A percentile compares a stretch with the other conserved stretches of the same genome.
Evolutionary conservation across 2,113 vertebrate genomes (phyloP).

Genomic region (Tupaia tana): DNA sequence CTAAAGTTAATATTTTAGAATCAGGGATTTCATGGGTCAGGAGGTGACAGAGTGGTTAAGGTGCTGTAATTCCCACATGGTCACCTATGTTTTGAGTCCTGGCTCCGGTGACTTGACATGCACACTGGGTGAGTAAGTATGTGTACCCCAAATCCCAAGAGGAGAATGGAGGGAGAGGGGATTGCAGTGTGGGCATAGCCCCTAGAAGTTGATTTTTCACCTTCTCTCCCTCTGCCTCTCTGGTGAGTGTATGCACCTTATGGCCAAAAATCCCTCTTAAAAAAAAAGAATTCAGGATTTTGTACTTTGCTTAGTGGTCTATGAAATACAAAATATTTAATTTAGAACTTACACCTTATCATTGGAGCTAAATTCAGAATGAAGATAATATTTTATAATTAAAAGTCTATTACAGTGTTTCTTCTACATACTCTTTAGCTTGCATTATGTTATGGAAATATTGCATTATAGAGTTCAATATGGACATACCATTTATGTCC

Average conservation of each 20-base stretch:
- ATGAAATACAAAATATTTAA: slow-evolving; percentile 61
- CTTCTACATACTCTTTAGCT: background rate
- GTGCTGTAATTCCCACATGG: too few relatives aligned
- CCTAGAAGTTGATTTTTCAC: too few relatives aligned
- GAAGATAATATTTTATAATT: background rate
- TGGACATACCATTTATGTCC: background rate
- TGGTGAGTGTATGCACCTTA: too few relatives aligned
- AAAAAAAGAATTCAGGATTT: background rate
- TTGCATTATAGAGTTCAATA: background rate
- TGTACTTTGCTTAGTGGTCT: slow-evolving; percentile 2
- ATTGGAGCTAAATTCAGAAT: background rate
- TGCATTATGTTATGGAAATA: background rate
- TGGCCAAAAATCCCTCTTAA: too few relatives aligned
- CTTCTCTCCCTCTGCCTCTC: too few relatives aligned
- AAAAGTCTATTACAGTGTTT: background rate
- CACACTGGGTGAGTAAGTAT: too few relatives aligned
- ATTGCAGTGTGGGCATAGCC: too few relatives aligned
- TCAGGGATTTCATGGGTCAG: background rate
- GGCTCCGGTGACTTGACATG: too few relatives aligned
- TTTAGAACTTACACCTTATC: background rate
- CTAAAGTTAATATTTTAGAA: slow-evolving; percentile 1
- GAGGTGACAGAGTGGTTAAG: too few relatives aligned
- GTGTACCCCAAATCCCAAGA: too few relatives aligned
- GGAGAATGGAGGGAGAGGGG: too few relatives aligned
- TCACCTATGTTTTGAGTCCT: too few relatives aligned